Base-by-base conservation (phyloP, 2,888 invertebrate genomes). In the Cosmopolites sordidus region DNA sequence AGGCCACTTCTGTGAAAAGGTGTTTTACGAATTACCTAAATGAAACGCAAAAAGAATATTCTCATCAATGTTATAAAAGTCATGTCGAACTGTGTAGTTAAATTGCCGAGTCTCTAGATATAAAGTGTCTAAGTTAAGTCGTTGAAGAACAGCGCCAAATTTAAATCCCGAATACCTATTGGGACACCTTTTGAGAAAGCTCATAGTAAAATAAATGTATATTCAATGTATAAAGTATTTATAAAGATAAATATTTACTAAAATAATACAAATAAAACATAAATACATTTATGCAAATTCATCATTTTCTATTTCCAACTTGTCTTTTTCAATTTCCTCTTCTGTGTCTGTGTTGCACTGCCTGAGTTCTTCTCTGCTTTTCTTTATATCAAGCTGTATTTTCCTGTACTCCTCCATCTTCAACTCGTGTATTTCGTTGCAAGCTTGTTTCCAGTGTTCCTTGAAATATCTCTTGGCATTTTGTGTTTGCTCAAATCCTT, bases 381-480 rank as follows among this genome's bases (percentile, higher is more conserved):
- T 74, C 52, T 77, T 75, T 15, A 78, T 75, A 62, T 80, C 79
- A 5, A 73, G 65, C 51, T 82, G 75, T 63, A 82, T 70, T 37
- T 76, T 76, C 44, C 75, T 72, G 37, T 83, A 75, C 54, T 79
- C 74, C 65, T 75, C 75, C 37, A 77, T 74, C 66, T 84, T 84
- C 54, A 81, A 69, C 39, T 57, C 75, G 56, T 87, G 87, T 48
- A 87, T 76, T 64, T 87, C 87, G 0, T 83, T 74, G 1, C 84
- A 81, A 0, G 84, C 81, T 14, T 42, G 44, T 38, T 55, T 48
- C 86, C 87, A 89, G 66, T 88, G 84, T 62, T 84, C 83, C 66
- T 89, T 88, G 73, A 89, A 89, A 68, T 84, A 87, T 11, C 79
- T 74, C 69, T 87, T 88, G 30, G 84, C 82, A 51, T 82, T 81